These are phyloP conservation scores for Helogale parvula DNA, from an alignment of 2,113 vertebrate genomes.

Conservation along the genomic window DNA sequence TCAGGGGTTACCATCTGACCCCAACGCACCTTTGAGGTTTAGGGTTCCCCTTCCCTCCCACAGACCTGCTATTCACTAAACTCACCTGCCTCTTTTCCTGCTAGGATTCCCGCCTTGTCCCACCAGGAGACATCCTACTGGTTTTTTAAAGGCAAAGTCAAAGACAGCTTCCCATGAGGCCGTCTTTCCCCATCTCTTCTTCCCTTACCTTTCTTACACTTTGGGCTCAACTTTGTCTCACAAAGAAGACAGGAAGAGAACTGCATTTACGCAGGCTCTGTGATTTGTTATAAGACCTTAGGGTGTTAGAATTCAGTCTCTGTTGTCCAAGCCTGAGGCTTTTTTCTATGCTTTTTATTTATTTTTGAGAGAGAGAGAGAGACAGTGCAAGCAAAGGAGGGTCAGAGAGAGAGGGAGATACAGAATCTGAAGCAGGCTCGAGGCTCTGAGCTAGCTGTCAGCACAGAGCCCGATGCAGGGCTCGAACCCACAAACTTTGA, in stretches of 20 bases:
- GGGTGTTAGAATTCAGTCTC: not conserved
- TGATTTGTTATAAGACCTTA: not conserved
- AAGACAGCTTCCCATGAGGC: not conserved
- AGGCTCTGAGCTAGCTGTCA: too few species aligned
- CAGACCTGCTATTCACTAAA: not conserved
- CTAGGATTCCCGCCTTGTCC: not conserved
- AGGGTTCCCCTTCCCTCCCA: not conserved
- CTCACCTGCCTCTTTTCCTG: not conserved
- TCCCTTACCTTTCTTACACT: not conserved
- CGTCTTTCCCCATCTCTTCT: not conserved
- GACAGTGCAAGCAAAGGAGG: too few species aligned
- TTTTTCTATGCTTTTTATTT: too few species aligned
- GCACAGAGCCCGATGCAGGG: too few species aligned
- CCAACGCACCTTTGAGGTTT: not conserved
- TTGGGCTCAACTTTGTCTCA: not conserved
- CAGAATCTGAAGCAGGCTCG: too few species aligned
- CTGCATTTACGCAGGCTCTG: rapidly evolving
- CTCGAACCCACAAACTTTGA: too few species aligned
- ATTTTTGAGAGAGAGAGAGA: too few species aligned
- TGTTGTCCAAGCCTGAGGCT: not conserved
- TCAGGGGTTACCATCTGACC: not conserved
- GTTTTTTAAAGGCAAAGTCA: not conserved
- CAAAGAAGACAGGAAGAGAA: not conserved
- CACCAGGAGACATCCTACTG: not conserved
- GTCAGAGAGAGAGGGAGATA: too few species aligned